These are phyloP conservation scores for Dryobotodes eremita DNA, from an alignment of 2,888 invertebrate genomes.

Conservation along the genomic window DNA sequence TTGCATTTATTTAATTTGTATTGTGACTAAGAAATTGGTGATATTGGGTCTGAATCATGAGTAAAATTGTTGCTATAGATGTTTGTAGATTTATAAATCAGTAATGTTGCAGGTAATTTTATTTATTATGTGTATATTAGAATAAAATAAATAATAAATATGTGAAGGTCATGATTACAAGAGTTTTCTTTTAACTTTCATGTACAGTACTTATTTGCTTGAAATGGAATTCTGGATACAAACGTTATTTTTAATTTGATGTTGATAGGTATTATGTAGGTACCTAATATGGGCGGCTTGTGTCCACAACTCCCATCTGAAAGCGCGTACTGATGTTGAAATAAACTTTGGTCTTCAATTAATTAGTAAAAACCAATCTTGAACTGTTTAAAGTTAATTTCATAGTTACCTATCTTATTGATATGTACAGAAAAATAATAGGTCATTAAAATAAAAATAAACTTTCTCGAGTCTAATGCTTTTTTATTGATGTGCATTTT, in stretches of 20 bases:
- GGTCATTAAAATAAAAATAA: constrained; percentile 1
- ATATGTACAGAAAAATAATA: neutral
- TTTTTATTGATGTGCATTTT: constrained; percentile 55
- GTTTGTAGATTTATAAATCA: constrained; percentile 27
- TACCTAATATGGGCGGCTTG: neutral
- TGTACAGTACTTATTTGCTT: neutral
- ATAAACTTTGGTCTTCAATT: neutral
- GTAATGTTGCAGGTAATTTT: constrained; percentile 42
- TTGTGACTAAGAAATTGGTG: constrained; percentile 49
- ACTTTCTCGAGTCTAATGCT: constrained; percentile 16
- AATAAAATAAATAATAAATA: constrained; percentile 28
- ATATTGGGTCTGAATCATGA: constrained; percentile 46
- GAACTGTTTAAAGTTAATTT: neutral
- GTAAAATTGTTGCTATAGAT: constrained; percentile 28
- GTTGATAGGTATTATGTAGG: neutral
- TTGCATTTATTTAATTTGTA: constrained; percentile 53
- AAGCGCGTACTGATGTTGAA: neutral
- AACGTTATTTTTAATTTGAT: neutral
- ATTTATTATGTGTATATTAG: constrained; percentile 40
- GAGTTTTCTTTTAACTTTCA: constrained; percentile 5
- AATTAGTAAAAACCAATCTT: neutral
- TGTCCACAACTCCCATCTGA: neutral
- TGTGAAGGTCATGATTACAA: constrained; percentile 1
- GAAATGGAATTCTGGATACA: neutral
- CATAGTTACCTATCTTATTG: neutral